These are phyloP conservation scores for Apotomis turbidana DNA, from an alignment of 2,888 invertebrate genomes.

Conservation along the genomic window DNA sequence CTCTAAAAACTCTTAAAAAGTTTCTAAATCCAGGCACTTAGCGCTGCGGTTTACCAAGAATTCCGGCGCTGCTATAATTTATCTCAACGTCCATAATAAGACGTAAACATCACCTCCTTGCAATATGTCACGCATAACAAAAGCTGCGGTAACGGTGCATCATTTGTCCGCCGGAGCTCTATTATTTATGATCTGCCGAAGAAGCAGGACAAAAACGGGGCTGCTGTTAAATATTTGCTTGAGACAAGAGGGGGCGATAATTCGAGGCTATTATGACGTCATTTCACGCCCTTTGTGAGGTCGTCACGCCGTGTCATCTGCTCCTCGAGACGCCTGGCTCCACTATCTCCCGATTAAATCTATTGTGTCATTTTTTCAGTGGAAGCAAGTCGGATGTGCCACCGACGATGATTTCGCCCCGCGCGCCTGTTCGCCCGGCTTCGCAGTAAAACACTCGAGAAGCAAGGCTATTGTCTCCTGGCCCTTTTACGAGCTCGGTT, in stretches of 20 bases:
- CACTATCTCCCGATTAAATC: conserved; percentile 82
- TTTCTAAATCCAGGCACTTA: conserved; percentile 32
- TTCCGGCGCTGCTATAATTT: conserved; percentile 62
- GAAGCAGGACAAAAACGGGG: conserved; percentile 78
- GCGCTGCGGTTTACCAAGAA: conserved; percentile 58
- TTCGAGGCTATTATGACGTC: conserved; percentile 84
- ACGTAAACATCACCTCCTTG: conserved; percentile 79
- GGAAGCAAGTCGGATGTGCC: conserved; percentile 79
- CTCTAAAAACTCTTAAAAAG: conserved; percentile 22
- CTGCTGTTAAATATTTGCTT: conserved; percentile 83
- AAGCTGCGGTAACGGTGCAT: conserved; percentile 80
- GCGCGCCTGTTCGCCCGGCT: conserved; percentile 76
- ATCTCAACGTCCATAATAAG: conserved; percentile 74
- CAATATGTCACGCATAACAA: conserved; percentile 79
- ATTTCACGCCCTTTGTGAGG: conserved; percentile 82
- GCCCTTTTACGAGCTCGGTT: conserved; percentile 81
- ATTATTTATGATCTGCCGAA: conserved; percentile 81
- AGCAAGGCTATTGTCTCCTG: conserved; percentile 79
- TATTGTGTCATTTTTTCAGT: conserved; percentile 81
- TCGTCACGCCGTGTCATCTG: conserved; percentile 83
- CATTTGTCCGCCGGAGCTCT: conserved; percentile 77
- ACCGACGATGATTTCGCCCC: conserved; percentile 82
- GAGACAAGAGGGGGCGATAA: conserved; percentile 84
- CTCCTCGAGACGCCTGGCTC: conserved; percentile 81
- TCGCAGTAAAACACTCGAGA: conserved; percentile 77